Percentiles rank a stretch among this genome's conserved stretches.
Conservation (phyloP, 2,797 vertebrate species). For the Halcyon smyrnensis region DNA sequence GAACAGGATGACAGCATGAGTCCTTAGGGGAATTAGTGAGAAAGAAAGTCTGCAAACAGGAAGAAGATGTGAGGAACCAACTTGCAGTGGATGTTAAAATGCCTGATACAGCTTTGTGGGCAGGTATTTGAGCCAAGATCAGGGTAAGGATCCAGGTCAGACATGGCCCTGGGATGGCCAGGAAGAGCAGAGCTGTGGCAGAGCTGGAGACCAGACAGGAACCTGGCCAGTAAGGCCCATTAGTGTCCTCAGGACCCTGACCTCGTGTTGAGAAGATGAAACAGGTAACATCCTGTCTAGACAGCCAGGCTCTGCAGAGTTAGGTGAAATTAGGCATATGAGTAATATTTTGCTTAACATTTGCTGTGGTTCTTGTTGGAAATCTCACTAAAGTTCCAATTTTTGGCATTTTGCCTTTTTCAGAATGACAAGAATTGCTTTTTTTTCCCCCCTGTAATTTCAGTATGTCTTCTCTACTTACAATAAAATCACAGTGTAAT, state of each 20-base stretch:
- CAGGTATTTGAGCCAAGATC: rapidly evolving
- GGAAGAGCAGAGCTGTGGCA: not conserved
- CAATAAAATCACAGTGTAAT: not conserved
- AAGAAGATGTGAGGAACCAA: not conserved
- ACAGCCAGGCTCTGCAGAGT: not conserved
- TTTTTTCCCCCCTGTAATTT: not conserved
- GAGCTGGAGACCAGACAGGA: not conserved
- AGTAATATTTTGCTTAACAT: not conserved
- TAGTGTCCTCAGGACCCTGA: not conserved
- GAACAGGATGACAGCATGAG: not conserved
- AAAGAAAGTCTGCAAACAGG: not conserved
- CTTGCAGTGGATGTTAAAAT: not conserved
- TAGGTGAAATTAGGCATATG: not conserved
- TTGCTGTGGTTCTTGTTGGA: not conserved
- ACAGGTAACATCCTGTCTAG: not conserved
- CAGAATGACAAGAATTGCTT: not conserved
- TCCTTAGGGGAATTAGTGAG: not conserved
- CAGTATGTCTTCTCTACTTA: not conserved
- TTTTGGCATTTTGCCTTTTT: not conserved
- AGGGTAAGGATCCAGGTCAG: not conserved
- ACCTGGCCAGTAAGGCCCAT: not conserved
- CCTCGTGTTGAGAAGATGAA: not conserved
- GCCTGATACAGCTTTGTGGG: not conserved
- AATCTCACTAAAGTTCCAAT: not conserved
- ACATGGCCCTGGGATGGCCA: no score